Evolutionary conservation across 2,113 vertebrate genomes (phyloP), one percentile per base, ranked within the genome.

Genomic region (Muscicapa adusta): DNA sequence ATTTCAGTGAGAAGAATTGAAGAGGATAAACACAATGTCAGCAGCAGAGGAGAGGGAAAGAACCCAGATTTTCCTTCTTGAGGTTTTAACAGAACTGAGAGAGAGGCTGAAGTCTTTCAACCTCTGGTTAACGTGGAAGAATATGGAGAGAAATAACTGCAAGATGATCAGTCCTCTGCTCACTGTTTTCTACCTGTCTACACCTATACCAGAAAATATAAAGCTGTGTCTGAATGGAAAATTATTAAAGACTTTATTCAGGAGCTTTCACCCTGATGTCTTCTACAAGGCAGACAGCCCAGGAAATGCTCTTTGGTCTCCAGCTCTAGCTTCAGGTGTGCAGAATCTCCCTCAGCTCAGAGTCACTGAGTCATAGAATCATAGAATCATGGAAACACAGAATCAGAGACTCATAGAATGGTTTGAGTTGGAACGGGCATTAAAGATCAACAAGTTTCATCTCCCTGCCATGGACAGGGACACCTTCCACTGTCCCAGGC

Each of bases 401-500:
- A 24, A n/a, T 23, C 18, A 23, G 5, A 42, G 45, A 38, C 10
- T 45, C 40, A 10, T 0, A 33, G 47, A 73, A 26, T 31, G 25
- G 14, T 28, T 72, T 72, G 17, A 2, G 14, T 11, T 33, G 26
- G 18, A 73, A 28, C 0, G 1, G 10, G 7, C 15, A 31, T 28
- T 43, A 43, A 51, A 58, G 33, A 36, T 11, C 26, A 36, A 10
- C 6, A 18, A 28, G 26, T 43, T 72, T 50, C 50, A 50, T 18
- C 11, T 16, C 16, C 19, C 29, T 56, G 20, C 1, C 31, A 42
- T 6, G 9, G 25, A 1, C 9, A 63, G 20, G 25, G 1, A 42
- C 1, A 34, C 9, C 8, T 56, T 20, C 13, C 17, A 29, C 13
- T 63, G 5, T 14, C 4, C 29, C 57, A 34, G 16, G 8, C 25